Percentiles rank a stretch among this genome's conserved stretches.
Evolutionary conservation across 2,888 invertebrate species (phyloP).

Genomic region (Endotricha flammealis): DNA sequence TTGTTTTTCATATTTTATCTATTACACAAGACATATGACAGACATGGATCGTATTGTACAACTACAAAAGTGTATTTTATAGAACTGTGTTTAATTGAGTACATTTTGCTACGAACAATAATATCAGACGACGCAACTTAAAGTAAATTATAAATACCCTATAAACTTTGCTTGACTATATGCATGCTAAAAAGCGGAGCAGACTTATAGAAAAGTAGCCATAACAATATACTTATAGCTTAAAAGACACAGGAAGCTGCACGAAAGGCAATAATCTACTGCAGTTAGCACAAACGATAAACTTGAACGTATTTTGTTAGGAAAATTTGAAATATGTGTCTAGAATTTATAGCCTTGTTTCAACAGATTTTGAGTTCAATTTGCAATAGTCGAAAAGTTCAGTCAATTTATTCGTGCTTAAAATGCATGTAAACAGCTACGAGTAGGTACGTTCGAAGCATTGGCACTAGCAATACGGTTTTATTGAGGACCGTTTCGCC

Average conservation of each 20-base stretch:
- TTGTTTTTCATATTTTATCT: too few relatives aligned
- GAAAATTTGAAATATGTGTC: not conserved
- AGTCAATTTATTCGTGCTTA: conserved; percentile 41
- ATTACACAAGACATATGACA: too few relatives aligned
- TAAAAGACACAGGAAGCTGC: not conserved
- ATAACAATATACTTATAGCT: not conserved
- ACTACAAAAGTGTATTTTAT: too few relatives aligned
- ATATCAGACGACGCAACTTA: too few relatives aligned
- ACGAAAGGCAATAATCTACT: conserved; percentile 1
- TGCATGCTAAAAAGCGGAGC: not conserved
- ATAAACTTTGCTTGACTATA: not conserved
- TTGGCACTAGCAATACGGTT: conserved; percentile 39
- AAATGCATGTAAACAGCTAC: conserved; percentile 42
- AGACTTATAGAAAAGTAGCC: not conserved
- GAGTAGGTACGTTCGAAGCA: conserved; percentile 25
- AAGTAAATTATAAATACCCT: too few relatives aligned
- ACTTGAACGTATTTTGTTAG: conserved; percentile 15
- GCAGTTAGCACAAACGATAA: conserved; percentile 8
- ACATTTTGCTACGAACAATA: too few relatives aligned
- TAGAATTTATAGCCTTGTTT: conserved; percentile 9
- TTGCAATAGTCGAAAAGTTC: conserved; percentile 28
- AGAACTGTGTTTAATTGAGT: too few relatives aligned
- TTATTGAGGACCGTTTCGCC: conserved; percentile 36
- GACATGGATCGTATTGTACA: too few relatives aligned
- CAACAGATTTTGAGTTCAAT: conserved; percentile 26